Evolutionary conservation across 2,797 vertebrate species (phyloP).

Genomic region (Iguana delicatissima): DNA sequence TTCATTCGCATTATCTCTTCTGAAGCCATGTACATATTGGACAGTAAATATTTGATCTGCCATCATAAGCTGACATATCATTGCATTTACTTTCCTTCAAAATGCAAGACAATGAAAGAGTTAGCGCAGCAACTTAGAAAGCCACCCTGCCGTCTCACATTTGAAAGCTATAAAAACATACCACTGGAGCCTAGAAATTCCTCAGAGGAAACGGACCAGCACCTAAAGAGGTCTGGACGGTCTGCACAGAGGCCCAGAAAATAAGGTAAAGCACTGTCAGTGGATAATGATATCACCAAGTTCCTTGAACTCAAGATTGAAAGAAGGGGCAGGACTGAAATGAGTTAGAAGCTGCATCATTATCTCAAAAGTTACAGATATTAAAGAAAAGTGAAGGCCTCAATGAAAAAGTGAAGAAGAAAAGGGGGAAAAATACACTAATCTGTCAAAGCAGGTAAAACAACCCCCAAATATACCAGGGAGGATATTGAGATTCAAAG

Average conservation of each 20-base stretch:
- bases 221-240: constrained; percentile 77
- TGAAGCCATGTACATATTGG: not conserved
- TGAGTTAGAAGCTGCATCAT: constrained; percentile 72
- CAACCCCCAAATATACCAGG: constrained; percentile 15
- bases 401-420: constrained; percentile 14
- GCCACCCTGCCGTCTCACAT: constrained; percentile 72
- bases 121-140: constrained; percentile 76
- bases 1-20: constrained; percentile 7
- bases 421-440: constrained; percentile 65
- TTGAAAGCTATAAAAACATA: constrained; percentile 77
- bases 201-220: constrained; percentile 79
- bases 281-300: constrained; percentile 77
- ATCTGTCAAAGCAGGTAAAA: constrained; percentile 75
- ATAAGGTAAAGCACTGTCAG: constrained; percentile 79
- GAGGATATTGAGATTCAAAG: constrained; percentile 50
- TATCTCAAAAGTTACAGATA: constrained; percentile 67
- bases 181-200: constrained; percentile 80
- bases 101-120: constrained; percentile 79
- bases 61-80: not conserved
- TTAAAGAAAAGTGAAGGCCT: constrained; percentile 67
- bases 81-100: constrained; percentile 13
- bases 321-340: constrained; percentile 60
- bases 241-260: constrained; percentile 81
- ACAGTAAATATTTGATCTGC: constrained; percentile 56
- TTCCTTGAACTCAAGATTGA: constrained; percentile 79